Percentiles rank a stretch among this genome's conserved stretches.
Evolutionary conservation across 2,797 vertebrate genomes (phyloP).

Genomic region (Sciaenops ocellatus): DNA sequence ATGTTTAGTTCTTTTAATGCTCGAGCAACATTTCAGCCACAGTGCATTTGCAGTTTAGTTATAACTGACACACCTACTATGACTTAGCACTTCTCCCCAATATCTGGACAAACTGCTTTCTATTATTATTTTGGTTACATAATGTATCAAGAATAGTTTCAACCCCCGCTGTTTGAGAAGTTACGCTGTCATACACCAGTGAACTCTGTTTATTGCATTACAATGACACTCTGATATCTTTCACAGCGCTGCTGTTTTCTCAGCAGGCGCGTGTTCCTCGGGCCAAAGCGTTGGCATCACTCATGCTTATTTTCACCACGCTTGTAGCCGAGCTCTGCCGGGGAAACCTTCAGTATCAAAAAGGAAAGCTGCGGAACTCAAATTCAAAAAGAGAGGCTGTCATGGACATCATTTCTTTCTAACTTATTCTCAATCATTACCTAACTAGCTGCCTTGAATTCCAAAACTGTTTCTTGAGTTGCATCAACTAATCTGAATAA

Average conservation of each 20-base stretch:
- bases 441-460: neutral
- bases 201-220: conserved; percentile 25
- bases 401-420: neutral
- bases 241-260: conserved; percentile 41
- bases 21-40: too few relatives aligned
- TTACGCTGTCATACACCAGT: conserved; percentile 18
- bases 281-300: conserved; percentile 20
- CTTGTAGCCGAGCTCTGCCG: neutral
- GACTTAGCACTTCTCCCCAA: neutral
- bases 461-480: neutral
- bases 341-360: conserved; percentile 9
- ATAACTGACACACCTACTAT: neutral
- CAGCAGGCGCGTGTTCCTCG: conserved; percentile 8
- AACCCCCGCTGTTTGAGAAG: conserved; percentile 11
- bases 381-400: conserved; percentile 16
- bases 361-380: conserved; percentile 13
- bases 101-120: neutral
- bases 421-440: neutral
- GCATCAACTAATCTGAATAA: neutral
- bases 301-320: conserved; percentile 12
- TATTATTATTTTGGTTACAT: conserved; percentile 11
- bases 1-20: too few relatives aligned
- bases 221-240: conserved; percentile 37
- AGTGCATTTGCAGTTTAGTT: neutral
- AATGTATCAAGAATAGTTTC: conserved; percentile 14